phyloP scores from a whole-genome alignment of 2,888 invertebrate genomes.

The Ypsolopha sequella region DNA sequence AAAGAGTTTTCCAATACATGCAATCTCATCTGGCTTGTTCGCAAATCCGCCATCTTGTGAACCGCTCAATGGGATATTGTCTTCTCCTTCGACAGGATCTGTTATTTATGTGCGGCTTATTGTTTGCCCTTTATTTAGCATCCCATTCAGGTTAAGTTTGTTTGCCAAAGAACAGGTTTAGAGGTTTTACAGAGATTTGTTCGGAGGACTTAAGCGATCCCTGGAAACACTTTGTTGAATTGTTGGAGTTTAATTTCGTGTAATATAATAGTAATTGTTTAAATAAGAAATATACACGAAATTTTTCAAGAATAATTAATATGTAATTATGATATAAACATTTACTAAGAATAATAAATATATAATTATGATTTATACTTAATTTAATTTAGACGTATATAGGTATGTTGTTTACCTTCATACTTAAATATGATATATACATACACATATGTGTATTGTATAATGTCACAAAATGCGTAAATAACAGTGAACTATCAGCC shows the following conservation, averaged over 20 bases:
- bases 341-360: too few species aligned
- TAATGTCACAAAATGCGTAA: too few species aligned
- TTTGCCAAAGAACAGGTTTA: constrained; percentile 22
- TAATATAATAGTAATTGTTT: too few species aligned
- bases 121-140: constrained; percentile 27
- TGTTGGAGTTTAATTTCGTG: not conserved
- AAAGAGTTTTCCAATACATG: constrained; percentile 18
- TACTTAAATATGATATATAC: too few species aligned
- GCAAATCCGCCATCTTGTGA: constrained; percentile 40
- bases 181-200: constrained; percentile 21
- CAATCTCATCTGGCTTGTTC: constrained; percentile 28
- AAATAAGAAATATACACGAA: too few species aligned
- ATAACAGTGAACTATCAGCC: too few species aligned
- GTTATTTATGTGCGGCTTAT: constrained; percentile 59
- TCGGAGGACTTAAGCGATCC: not conserved
- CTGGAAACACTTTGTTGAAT: not conserved
- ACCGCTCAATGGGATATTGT: constrained; percentile 41
- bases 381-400: too few species aligned
- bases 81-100: constrained; percentile 57
- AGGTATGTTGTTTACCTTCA: too few species aligned
- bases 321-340: too few species aligned
- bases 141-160: constrained; percentile 14
- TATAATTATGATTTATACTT: too few species aligned
- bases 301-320: too few species aligned
- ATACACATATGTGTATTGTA: too few species aligned